Conservation (phyloP, 2,888 invertebrate species). For the Oscheius sp. region DNA sequence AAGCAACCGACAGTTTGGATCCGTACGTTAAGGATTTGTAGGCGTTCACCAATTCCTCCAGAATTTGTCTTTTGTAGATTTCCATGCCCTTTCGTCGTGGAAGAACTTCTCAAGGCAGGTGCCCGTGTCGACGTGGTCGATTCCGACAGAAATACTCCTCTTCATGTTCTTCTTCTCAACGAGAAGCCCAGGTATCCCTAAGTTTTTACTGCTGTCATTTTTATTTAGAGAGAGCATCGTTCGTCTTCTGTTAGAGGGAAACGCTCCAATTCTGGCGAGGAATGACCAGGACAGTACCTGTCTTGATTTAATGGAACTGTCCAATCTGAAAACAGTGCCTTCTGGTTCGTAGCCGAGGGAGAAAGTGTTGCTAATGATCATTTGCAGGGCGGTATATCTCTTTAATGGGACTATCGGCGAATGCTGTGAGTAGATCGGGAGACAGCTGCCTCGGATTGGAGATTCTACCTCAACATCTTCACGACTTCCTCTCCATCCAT, state of each 20-base stretch:
- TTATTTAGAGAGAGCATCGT: constrained; percentile 46
- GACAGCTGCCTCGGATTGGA: constrained; percentile 14
- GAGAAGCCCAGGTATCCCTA: constrained; percentile 19
- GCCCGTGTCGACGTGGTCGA: constrained; percentile 45
- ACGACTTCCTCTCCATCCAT: constrained; percentile 24
- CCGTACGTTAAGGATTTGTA: constrained; percentile 18
- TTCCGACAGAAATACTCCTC: constrained; percentile 50
- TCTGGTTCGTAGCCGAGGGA: constrained; percentile 26
- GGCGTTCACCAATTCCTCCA: neutral
- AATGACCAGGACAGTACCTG: constrained; percentile 50
- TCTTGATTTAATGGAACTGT: constrained; percentile 43
- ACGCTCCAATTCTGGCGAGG: constrained; percentile 51
- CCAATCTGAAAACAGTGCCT: constrained; percentile 20
- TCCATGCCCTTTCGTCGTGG: constrained; percentile 45
- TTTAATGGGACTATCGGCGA: constrained; percentile 41
- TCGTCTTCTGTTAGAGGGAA: constrained; percentile 43
- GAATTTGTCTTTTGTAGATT: constrained; percentile 25
- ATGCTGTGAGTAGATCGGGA: constrained; percentile 39
- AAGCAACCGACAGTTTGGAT: constrained; percentile 12
- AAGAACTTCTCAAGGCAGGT: constrained; percentile 47
- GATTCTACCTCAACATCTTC: constrained; percentile 11
- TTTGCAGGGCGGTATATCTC: constrained; percentile 44
- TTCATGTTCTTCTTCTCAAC: constrained; percentile 56
- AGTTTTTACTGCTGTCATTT: too few relatives aligned
- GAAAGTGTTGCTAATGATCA: constrained; percentile 3